These are phyloP conservation scores for Drosophila melanogaster DNA, from an alignment of 1,140 invertebrate genomes.

Conservation along the genomic window Release_6_plus_ISO1_MT NT_033777.3:17308501-17309000, in stretches of 20 bases:
- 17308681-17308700: conserved; percentile 57
- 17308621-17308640: conserved; percentile 59
- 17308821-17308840: conserved; percentile 26
- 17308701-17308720: conserved; percentile 57
- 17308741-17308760: conserved; percentile 49
- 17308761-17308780: conserved; percentile 37
- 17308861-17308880: not conserved
- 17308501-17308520: conserved; percentile 50
- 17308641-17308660: conserved; percentile 21
- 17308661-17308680: conserved; percentile 18
- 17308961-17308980: conserved; percentile 1
- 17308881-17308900: conserved; percentile 17
- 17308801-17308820: conserved; percentile 13
- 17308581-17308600: conserved; percentile 66
- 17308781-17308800: conserved; percentile 37
- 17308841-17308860: conserved; percentile 30
- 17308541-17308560: conserved; percentile 33
- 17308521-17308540: conserved; percentile 14
- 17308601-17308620: conserved; percentile 66
- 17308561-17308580: conserved; percentile 67
- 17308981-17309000: not conserved
- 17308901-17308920: not conserved
- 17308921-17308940: conserved; percentile 14
- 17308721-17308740: conserved; percentile 44
- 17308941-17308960: conserved; percentile 19